These are phyloP conservation scores for Halcyon badia DNA, from an alignment of 2,797 vertebrate genomes.

Conservation along the genomic window DNA sequence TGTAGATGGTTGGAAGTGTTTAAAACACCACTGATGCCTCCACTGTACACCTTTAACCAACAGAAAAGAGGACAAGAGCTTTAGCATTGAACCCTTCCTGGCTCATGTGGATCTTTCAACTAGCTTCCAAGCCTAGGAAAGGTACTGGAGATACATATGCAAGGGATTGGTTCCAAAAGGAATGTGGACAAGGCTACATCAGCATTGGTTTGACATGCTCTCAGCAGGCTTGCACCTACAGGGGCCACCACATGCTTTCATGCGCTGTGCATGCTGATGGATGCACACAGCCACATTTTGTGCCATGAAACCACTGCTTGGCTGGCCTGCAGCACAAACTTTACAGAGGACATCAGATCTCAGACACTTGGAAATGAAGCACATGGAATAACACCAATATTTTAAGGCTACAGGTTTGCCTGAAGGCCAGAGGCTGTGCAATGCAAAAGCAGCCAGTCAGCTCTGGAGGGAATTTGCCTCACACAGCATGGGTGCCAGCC, in stretches of 20 bases:
- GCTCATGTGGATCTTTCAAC: not conserved
- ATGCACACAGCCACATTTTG: not conserved
- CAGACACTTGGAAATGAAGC: not conserved
- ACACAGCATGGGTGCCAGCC: not conserved
- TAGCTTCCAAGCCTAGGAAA: not conserved
- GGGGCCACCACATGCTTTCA: not conserved
- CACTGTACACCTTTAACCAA: not conserved
- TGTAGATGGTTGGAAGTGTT: not conserved
- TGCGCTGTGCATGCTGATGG: accelerated
- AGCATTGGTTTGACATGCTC: not conserved
- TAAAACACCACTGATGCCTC: not conserved
- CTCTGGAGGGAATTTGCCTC: not conserved
- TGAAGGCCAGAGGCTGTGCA: not conserved
- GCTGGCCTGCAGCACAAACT: not conserved
- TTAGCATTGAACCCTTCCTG: not conserved
- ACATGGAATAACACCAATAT: not conserved
- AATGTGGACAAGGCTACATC: not conserved
- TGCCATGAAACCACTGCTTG: not conserved
- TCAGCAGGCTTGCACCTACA: not conserved
- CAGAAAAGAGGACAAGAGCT: not conserved
- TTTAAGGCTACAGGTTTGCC: not conserved
- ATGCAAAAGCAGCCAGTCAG: not conserved
- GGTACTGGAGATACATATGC: not conserved
- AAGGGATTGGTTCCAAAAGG: not conserved
- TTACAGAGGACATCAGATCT: not conserved